These are phyloP conservation scores for Ridgeia piscesae DNA, from an alignment of 1,140 invertebrate genomes.

Conservation along the genomic window DNA sequence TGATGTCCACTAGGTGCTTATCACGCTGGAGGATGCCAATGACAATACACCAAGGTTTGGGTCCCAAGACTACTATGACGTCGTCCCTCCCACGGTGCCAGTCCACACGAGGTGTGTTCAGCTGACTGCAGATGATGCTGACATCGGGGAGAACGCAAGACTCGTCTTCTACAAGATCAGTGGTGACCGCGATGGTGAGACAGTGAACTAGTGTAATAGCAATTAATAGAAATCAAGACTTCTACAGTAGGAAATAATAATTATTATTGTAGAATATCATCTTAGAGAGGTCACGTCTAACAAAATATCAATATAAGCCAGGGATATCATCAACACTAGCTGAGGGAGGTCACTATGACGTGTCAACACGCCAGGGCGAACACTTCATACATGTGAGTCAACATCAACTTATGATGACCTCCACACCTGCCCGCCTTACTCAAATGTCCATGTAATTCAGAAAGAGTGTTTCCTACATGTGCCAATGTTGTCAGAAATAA, in stretches of 20 bases:
- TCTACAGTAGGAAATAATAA: no score
- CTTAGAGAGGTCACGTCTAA: no score
- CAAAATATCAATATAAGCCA: no score
- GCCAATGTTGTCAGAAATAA: background rate
- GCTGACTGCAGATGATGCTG: background rate
- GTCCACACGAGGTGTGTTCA: background rate
- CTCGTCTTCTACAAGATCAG: constrained; percentile 9
- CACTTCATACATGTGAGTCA: no score
- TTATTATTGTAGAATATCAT: no score
- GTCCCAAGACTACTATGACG: constrained; percentile 65
- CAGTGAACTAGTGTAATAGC: background rate
- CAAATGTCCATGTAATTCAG: no score
- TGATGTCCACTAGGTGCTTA: constrained; percentile 61
- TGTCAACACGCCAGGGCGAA: no score
- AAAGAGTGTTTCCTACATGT: no score
- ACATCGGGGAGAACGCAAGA: background rate
- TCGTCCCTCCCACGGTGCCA: background rate
- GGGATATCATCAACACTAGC: no score
- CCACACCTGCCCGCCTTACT: background rate
- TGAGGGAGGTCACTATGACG: no score
- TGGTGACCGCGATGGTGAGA: background rate
- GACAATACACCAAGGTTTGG: constrained; percentile 80
- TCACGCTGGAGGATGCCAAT: constrained; percentile 77
- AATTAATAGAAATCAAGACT: background rate
- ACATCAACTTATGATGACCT: no score